Conservation (phyloP, 2,888 invertebrate genomes). For the Chrysolina haemoptera region DNA sequence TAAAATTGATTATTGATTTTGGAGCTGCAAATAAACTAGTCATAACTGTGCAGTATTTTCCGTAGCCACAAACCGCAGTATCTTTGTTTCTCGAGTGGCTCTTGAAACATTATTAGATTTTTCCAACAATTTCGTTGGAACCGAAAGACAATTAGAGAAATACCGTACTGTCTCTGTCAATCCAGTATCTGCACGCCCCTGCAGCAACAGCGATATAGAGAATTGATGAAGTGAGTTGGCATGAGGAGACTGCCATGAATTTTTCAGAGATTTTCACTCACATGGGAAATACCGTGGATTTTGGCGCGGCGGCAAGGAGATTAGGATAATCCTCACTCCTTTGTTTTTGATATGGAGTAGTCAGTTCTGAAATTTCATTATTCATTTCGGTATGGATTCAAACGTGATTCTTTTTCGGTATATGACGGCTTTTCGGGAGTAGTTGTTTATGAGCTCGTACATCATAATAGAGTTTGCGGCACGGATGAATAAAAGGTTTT, state of each 20-base stretch:
- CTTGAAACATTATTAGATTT: too few relatives aligned
- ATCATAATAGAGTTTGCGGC: not conserved
- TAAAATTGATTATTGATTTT: too few relatives aligned
- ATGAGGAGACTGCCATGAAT: constrained; percentile 26
- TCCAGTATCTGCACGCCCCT: not conserved
- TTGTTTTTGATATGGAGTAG: constrained; percentile 18
- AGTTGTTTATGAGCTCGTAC: not conserved
- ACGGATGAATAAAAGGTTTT: not conserved
- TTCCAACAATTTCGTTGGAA: too few relatives aligned
- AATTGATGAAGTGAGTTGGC: constrained; percentile 30
- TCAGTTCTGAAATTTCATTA: not conserved
- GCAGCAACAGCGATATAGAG: not conserved
- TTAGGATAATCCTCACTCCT: constrained; percentile 11
- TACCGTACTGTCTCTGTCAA: not conserved
- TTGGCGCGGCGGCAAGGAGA: constrained; percentile 13
- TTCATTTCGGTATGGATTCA: constrained; percentile 9
- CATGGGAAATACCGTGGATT: constrained; percentile 29
- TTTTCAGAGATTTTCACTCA: constrained; percentile 32
- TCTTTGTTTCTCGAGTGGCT: too few relatives aligned
- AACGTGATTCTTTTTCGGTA: not conserved
- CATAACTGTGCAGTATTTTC: too few relatives aligned
- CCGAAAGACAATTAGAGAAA: too few relatives aligned
- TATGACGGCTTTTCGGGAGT: not conserved
- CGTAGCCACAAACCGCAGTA: too few relatives aligned
- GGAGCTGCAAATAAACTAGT: too few relatives aligned